Percentiles rank a stretch among this genome's conserved stretches.
Evolutionary conservation across 2,113 vertebrate genomes (phyloP).

Genomic region (Furnarius figulus): DNA sequence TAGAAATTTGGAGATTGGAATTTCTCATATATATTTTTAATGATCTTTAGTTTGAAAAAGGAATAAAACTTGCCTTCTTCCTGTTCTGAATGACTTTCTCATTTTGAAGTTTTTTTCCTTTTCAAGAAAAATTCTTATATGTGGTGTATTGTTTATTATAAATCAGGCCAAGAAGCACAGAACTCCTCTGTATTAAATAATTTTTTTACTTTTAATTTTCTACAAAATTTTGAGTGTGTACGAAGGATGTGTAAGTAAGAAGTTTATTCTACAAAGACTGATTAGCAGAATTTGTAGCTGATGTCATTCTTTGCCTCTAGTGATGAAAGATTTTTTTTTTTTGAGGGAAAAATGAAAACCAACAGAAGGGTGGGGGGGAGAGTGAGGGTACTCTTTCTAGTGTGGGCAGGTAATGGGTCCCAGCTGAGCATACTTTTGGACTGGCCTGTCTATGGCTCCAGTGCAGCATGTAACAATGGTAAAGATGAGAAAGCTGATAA

Average conservation of each 20-base stretch:
- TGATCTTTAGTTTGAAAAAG: neutral
- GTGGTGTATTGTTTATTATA: neutral
- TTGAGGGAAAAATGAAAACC: neutral
- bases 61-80: neutral
- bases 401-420: neutral
- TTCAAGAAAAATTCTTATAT: neutral
- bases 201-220: neutral
- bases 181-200: neutral
- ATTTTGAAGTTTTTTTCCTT: neutral
- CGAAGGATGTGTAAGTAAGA: neutral
- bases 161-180: neutral
- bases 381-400: fast-evolving
- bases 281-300: neutral
- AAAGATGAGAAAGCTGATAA: neutral
- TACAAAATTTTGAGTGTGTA: neutral
- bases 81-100: neutral
- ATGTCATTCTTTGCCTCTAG: neutral
- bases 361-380: neutral
- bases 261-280: neutral
- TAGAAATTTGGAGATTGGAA: neutral
- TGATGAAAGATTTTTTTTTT: neutral
- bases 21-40: neutral
- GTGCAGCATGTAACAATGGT: neutral
- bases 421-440: neutral
- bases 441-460: neutral